Conservation (phyloP, 2,888 invertebrate species). For the Conus canariensis region DNA sequence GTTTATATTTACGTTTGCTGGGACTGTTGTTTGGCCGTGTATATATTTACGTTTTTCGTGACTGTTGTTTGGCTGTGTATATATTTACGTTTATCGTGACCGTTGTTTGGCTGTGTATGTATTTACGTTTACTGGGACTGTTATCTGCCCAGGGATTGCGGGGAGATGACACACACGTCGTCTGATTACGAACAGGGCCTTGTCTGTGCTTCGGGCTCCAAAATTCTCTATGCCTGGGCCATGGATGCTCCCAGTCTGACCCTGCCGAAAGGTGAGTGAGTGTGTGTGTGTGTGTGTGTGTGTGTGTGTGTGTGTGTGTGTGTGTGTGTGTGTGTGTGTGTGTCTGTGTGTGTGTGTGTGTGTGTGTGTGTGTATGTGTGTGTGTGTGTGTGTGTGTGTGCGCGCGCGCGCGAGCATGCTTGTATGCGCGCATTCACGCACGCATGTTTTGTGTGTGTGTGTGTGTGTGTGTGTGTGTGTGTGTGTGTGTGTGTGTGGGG, state of each 20-base stretch:
- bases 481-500: too few relatives aligned
- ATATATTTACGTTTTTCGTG: too few relatives aligned
- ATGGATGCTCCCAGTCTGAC: conserved; percentile 82
- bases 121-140: too few relatives aligned
- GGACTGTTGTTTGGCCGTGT: too few relatives aligned
- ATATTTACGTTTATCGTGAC: too few relatives aligned
- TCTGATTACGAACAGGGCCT: conserved; percentile 59
- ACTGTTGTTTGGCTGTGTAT: too few relatives aligned
- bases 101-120: too few relatives aligned
- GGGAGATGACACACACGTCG: conserved; percentile 72
- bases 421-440: too few relatives aligned
- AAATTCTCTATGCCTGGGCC: conserved; percentile 83
- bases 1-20: too few relatives aligned
- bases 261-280: conserved; percentile 79
- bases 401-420: too few relatives aligned
- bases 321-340: conserved; percentile 7
- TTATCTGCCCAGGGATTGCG: conserved; percentile 79
- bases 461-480: background rate
- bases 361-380: background rate
- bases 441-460: too few relatives aligned
- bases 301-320: background rate
- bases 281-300: background rate
- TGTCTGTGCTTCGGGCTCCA: conserved; percentile 70
- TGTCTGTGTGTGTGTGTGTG: background rate
- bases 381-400: background rate